A percentile compares a stretch with the other conserved stretches of the same genome.
These are phyloP conservation scores for Tetragonula clypearis DNA, from an alignment of 1,140 invertebrate species.

Conservation along the genomic window DNA sequence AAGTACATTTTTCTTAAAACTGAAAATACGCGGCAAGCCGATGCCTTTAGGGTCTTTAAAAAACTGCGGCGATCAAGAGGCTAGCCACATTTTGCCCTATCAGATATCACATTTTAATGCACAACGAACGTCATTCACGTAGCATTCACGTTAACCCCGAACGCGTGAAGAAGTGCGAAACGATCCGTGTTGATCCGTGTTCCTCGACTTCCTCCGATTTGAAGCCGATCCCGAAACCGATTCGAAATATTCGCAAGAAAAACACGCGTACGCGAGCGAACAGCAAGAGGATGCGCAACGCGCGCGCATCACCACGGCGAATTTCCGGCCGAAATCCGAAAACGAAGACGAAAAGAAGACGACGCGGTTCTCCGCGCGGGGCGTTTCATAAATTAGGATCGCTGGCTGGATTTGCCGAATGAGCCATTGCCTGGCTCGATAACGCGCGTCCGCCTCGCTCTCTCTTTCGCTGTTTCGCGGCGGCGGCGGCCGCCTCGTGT, in stretches of 20 bases:
- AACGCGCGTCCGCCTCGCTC: background rate
- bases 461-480: background rate
- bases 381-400: conserved; percentile 21
- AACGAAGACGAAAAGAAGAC: background rate
- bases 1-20: too few species aligned
- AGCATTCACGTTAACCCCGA: too few species aligned
- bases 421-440: background rate
- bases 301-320: conserved; percentile 29
- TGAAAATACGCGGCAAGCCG: too few species aligned
- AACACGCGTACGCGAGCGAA: background rate
- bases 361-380: background rate
- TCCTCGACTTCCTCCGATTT: too few species aligned
- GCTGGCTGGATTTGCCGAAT: background rate
- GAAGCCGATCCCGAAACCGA: too few species aligned
- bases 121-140: too few species aligned
- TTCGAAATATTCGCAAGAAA: background rate
- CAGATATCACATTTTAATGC: too few species aligned
- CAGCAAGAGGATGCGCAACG: conserved; percentile 9
- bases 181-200: too few species aligned
- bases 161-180: too few species aligned
- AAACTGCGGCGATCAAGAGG: too few species aligned
- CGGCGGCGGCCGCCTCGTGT: conserved; percentile 4
- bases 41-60: too few species aligned
- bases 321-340: background rate
- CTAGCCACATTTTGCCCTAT: too few species aligned